phyloP scores from a whole-genome alignment of 2,113 vertebrate species.

The Micronisus gabar region DNA sequence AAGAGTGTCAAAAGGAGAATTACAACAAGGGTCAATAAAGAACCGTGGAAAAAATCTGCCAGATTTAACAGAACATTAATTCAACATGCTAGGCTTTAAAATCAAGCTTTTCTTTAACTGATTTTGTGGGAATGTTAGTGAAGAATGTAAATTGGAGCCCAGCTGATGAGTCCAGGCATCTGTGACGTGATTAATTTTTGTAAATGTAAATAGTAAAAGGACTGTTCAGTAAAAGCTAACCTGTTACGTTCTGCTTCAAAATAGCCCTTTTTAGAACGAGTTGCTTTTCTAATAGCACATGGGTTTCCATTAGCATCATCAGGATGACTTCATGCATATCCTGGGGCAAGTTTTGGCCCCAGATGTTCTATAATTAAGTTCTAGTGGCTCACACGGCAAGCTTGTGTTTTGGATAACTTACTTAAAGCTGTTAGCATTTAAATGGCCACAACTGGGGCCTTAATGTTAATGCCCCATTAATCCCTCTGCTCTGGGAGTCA shows the following conservation, averaged over 20 bases:
- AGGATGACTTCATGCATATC: neutral
- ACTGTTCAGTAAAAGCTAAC: neutral
- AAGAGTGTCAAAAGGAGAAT: neutral
- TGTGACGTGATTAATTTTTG: neutral
- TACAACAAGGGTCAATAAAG: neutral
- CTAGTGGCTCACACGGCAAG: neutral
- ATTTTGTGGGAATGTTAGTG: neutral
- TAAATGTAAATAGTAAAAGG: neutral
- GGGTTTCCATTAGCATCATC: neutral
- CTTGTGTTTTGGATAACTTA: neutral
- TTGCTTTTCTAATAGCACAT: neutral
- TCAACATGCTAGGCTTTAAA: slow-evolving; percentile 21
- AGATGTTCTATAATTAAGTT: slow-evolving; percentile 1
- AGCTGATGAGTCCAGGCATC: neutral
- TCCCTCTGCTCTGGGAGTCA: neutral
- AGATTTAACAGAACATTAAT: slow-evolving; percentile 56
- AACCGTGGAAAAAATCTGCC: neutral
- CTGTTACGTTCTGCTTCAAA: neutral
- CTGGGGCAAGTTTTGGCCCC: slow-evolving; percentile 12
- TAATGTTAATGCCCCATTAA: slow-evolving; percentile 29
- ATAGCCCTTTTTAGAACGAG: neutral
- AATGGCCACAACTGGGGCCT: neutral
- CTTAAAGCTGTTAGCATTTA: slow-evolving; percentile 19
- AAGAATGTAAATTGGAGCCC: neutral
- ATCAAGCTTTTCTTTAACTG: neutral